Percentiles rank a stretch among this genome's conserved stretches.
These are phyloP conservation scores for Apotomis turbidana DNA, from an alignment of 2,888 invertebrate genomes.

Conservation along the genomic window DNA sequence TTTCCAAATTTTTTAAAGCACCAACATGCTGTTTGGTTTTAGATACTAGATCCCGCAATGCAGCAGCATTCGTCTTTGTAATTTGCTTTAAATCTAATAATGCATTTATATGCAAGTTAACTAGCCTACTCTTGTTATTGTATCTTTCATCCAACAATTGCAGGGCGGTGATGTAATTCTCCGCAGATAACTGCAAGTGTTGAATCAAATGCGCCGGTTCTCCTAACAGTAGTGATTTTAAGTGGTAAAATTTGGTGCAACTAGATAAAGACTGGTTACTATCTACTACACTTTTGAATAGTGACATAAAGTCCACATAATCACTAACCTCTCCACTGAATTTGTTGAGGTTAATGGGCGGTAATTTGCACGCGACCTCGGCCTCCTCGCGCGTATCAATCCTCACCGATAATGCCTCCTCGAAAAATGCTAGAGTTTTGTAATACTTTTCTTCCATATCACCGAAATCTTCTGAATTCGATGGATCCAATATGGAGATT, in stretches of 20 bases:
- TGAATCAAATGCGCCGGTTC: background rate
- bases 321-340: background rate
- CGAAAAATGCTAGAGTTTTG: too few species aligned
- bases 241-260: background rate
- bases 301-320: background rate
- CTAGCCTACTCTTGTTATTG: background rate
- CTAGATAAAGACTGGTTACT: background rate
- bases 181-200: background rate
- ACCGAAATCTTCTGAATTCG: too few species aligned
- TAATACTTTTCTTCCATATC: too few species aligned
- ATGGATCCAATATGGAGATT: too few species aligned
- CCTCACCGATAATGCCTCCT: too few species aligned
- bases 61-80: background rate
- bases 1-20: background rate
- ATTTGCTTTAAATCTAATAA: background rate
- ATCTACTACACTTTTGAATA: background rate
- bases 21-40: constrained; percentile 5
- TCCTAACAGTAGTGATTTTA: background rate
- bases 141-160: background rate
- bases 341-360: background rate
- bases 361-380: too few species aligned
- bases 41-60: background rate
- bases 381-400: too few species aligned
- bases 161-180: background rate
- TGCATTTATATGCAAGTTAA: background rate